Evolutionary conservation across 2,797 vertebrate genomes (phyloP).

Genomic region (Enteromius paludinosus): DNA sequence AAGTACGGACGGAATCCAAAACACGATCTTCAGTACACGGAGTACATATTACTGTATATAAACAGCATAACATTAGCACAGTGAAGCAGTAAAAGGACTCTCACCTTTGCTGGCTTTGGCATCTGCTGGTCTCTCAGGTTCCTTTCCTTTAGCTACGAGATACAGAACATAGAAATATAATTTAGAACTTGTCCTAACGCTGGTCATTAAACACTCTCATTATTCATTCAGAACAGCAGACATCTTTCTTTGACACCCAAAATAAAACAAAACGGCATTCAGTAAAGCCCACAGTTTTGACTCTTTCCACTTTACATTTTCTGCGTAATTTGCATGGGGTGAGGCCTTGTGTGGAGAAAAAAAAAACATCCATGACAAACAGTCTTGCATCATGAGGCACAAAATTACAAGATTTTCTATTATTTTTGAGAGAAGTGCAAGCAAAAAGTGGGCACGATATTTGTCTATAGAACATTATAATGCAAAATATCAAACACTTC

Average conservation of each 20-base stretch:
- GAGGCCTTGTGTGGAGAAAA: constrained; percentile 1
- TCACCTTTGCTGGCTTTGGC: constrained; percentile 88
- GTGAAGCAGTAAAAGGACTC: constrained; percentile 44
- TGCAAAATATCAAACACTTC: not conserved
- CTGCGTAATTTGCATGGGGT: constrained; percentile 26
- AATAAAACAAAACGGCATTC: not conserved
- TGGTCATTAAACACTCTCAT: not conserved
- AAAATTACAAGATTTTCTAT: not conserved
- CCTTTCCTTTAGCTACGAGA: constrained; percentile 94
- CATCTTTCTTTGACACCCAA: not conserved
- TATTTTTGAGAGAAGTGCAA: not conserved
- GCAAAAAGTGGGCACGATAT: not conserved
- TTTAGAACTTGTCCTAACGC: not conserved
- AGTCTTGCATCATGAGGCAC: not conserved
- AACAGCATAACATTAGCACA: not conserved
- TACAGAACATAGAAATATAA: constrained; percentile 41
- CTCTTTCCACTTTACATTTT: not conserved
- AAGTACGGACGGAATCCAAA: too few species aligned
- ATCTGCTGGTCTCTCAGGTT: constrained; percentile 88
- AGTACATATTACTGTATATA: not conserved
- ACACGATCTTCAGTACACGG: not conserved
- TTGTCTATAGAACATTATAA: not conserved
- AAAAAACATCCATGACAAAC: not conserved
- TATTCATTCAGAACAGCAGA: not conserved
- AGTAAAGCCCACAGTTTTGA: not conserved